Conservation (phyloP, 2,888 invertebrate genomes). For the Tenthredo mesomela region DNA sequence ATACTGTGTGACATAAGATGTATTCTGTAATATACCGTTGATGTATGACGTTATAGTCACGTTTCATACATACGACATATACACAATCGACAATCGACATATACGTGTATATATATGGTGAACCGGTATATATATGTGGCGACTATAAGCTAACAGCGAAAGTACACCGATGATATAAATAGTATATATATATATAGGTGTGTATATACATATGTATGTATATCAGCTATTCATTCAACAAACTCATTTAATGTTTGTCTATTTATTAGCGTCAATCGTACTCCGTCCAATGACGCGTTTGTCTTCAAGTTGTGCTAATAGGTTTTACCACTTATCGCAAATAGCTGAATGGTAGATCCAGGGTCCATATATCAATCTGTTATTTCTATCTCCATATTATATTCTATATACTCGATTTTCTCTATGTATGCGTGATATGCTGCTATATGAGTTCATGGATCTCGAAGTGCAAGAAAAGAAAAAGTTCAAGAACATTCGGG, state of each 20-base stretch:
- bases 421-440: neutral
- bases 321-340: slow-evolving; percentile 1
- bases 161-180: slow-evolving; percentile 3
- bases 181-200: too few relatives aligned
- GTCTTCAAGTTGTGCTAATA: slow-evolving; percentile 18
- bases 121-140: neutral
- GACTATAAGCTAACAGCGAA: neutral
- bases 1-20: neutral
- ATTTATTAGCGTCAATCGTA: slow-evolving; percentile 30
- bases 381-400: neutral
- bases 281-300: neutral
- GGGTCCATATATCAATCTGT: neutral
- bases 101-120: too few relatives aligned
- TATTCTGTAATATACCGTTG: neutral
- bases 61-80: too few relatives aligned
- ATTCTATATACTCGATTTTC: neutral
- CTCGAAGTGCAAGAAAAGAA: neutral
- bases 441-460: neutral
- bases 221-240: neutral
- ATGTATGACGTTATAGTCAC: neutral
- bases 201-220: neutral
- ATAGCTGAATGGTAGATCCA: neutral
- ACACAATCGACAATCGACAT: too few relatives aligned
- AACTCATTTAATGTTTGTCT: slow-evolving; percentile 14
- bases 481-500: too few relatives aligned